A percentile compares a stretch with the other conserved stretches of the same genome.
Conservation (phyloP, 1,140 invertebrate genomes). For the Cheumatopsyche charites region DNA sequence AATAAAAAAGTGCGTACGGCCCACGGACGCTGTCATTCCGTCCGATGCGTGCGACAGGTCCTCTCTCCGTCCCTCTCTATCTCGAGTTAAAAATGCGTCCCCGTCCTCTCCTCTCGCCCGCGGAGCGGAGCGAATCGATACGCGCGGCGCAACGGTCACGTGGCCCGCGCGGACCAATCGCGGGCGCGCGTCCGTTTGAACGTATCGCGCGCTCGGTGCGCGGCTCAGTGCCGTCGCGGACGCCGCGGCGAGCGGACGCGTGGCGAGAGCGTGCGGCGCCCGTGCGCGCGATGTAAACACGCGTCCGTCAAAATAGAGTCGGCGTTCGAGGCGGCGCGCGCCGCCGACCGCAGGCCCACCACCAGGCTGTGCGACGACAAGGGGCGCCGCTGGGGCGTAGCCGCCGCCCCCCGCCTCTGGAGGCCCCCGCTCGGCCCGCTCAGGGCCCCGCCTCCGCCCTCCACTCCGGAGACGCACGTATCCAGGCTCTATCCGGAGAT, state of each 20-base stretch:
- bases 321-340: constrained; percentile 53
- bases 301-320: constrained; percentile 9
- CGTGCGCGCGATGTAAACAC: constrained; percentile 7
- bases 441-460: constrained; percentile 60
- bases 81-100: constrained; percentile 77
- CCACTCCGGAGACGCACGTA: constrained; percentile 70
- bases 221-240: constrained; percentile 54
- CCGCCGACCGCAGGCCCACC: constrained; percentile 51
- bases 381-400: constrained; percentile 57
- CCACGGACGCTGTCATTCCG: constrained; percentile 10
- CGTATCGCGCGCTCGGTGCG: constrained; percentile 48
- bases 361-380: constrained; percentile 49
- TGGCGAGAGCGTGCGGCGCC: constrained; percentile 43
- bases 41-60: constrained; percentile 21
- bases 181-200: constrained; percentile 50
- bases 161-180: constrained; percentile 60
- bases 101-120: no score
- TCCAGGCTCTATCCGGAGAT: constrained; percentile 91
- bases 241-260: constrained; percentile 54
- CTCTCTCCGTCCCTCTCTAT: constrained; percentile 26
- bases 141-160: constrained; percentile 64
- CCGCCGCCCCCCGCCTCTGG: constrained; percentile 52
- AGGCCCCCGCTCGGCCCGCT: constrained; percentile 56
- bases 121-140: constrained; percentile 82
- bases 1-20: not conserved